Evolutionary conservation across 1,140 invertebrate genomes (phyloP).

Genomic region (Campodea augens): DNA sequence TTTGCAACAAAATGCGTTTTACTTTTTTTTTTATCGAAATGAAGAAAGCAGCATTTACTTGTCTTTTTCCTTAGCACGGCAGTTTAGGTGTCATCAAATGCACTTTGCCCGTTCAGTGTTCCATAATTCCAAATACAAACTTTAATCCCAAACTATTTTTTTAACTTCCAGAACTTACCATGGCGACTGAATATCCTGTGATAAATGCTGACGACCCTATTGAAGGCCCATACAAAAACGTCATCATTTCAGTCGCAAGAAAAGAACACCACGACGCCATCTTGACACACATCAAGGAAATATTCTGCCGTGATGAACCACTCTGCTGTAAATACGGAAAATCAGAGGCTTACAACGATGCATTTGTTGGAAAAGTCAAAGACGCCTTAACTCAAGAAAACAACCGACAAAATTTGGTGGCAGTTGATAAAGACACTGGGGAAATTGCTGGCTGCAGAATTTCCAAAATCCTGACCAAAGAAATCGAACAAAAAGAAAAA

Average conservation of each 20-base stretch:
- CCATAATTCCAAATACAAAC: too few relatives aligned
- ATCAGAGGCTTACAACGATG: background rate
- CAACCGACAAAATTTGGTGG: background rate
- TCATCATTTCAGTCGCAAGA: background rate
- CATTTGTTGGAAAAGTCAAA: too few relatives aligned
- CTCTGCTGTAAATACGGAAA: background rate
- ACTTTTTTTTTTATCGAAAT: too few relatives aligned
- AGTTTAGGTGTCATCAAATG: too few relatives aligned
- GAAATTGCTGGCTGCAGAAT: background rate
- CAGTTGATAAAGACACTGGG: background rate
- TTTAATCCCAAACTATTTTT: too few relatives aligned
- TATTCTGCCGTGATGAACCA: background rate
- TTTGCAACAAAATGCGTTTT: too few relatives aligned
- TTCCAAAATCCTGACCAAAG: background rate
- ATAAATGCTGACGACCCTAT: background rate
- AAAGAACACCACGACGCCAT: background rate
- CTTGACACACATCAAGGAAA: background rate
- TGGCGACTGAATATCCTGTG: too few relatives aligned
- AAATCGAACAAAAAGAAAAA: background rate
- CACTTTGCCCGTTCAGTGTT: too few relatives aligned
- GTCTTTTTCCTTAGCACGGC: too few relatives aligned
- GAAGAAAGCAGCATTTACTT: too few relatives aligned
- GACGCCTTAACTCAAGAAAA: background rate
- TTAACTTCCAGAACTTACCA: too few relatives aligned
- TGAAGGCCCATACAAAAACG: background rate